Percentiles rank a stretch among this genome's conserved stretches.
Evolutionary conservation across 1,140 invertebrate genomes (phyloP).

Genomic region (Magallana angulata): DNA sequence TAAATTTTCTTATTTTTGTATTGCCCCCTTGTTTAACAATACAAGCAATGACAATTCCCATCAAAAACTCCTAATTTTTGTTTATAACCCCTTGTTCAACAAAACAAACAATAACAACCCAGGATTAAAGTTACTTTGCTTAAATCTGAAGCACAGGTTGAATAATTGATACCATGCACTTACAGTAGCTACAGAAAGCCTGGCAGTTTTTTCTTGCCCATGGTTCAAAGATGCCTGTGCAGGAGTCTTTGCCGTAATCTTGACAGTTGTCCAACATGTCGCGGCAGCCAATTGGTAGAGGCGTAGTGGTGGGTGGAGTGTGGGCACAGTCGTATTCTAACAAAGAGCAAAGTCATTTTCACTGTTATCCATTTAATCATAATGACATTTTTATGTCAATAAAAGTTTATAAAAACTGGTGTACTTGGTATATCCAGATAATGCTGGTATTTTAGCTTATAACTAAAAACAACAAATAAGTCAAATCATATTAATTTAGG

Average conservation of each 20-base stretch:
- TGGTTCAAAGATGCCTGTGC: constrained; percentile 39
- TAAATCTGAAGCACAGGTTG: background rate
- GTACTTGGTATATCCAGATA: too few species aligned
- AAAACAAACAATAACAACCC: background rate
- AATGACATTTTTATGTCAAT: too few species aligned
- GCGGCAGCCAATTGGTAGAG: background rate
- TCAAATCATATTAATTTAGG: too few species aligned
- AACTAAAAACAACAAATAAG: too few species aligned
- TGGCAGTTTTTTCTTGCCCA: constrained; percentile 52
- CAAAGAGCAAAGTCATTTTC: background rate
- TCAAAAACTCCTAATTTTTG: background rate
- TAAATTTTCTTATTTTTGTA: too few species aligned
- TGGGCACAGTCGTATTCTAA: constrained; percentile 46
- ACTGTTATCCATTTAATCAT: too few species aligned
- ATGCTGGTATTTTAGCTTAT: too few species aligned
- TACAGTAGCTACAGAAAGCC: constrained; percentile 46
- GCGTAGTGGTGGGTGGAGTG: constrained; percentile 42
- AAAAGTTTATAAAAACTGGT: too few species aligned
- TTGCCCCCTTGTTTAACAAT: too few species aligned
- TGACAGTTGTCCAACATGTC: constrained; percentile 51
- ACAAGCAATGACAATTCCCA: too few species aligned
- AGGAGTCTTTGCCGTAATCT: constrained; percentile 46
- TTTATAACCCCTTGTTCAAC: background rate
- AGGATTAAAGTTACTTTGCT: background rate
- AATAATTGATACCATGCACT: background rate